A percentile compares a stretch with the other conserved stretches of the same genome.
Conservation (phyloP, 2,113 vertebrate species). For the Paraplagusia blochii region DNA sequence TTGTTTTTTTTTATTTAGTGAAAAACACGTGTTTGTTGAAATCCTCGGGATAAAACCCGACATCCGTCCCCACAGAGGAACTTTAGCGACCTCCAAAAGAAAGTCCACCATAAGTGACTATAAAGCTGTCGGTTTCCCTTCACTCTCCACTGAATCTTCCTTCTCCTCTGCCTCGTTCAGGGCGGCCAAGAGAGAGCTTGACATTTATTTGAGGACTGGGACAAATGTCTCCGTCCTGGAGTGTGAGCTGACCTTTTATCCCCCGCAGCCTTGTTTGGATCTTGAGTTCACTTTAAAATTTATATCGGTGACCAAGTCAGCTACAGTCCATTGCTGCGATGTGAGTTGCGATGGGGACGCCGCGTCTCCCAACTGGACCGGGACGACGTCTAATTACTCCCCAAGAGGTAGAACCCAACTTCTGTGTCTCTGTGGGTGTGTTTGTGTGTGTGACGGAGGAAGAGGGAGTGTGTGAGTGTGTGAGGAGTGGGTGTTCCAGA, state of each 20-base stretch:
- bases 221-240: slow-evolving; percentile 11
- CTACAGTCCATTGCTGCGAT: slow-evolving; percentile 10
- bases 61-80: background rate
- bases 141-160: background rate
- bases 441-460: background rate
- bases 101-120: no score
- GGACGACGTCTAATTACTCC: slow-evolving; percentile 52
- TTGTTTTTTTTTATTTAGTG: no score
- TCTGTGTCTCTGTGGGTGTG: background rate
- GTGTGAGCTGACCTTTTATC: slow-evolving; percentile 41
- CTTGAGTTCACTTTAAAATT: slow-evolving; percentile 19
- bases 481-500: slow-evolving; percentile 7
- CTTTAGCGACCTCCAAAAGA: slow-evolving; percentile 2
- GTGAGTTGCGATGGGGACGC: slow-evolving; percentile 18
- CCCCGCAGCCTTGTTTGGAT: slow-evolving; percentile 22
- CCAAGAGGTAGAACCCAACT: slow-evolving; percentile 33
- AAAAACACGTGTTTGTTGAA: no score
- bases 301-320: slow-evolving; percentile 33
- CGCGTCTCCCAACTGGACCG: slow-evolving; percentile 20
- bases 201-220: slow-evolving; percentile 25
- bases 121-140: background rate
- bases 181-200: slow-evolving; percentile 11
- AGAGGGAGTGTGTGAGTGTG: background rate
- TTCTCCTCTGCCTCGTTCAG: background rate
- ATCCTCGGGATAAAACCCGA: no score